Evolutionary conservation across 2,113 vertebrate species (phyloP).

Genomic region (Atherinomorus stipes): DNA sequence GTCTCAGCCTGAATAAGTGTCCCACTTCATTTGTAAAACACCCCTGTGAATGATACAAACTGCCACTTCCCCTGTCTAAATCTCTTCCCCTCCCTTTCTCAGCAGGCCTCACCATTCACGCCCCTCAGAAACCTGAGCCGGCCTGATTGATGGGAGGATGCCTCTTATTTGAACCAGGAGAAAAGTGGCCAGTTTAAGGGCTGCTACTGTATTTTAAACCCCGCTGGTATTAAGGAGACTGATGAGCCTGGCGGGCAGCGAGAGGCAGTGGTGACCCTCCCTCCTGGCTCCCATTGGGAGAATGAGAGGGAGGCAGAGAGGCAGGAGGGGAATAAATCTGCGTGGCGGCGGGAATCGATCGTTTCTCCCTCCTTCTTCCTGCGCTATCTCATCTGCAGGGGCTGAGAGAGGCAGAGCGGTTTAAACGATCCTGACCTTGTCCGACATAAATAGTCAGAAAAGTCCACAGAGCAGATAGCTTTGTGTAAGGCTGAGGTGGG

Average conservation of each 20-base stretch:
- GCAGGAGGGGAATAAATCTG: slow-evolving; percentile 77
- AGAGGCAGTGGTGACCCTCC: slow-evolving; percentile 18
- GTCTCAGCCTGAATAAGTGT: slow-evolving; percentile 41
- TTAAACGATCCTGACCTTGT: slow-evolving; percentile 88
- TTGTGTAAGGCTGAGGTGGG: slow-evolving; percentile 61
- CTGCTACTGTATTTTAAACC: slow-evolving; percentile 79
- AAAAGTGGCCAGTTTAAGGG: slow-evolving; percentile 80
- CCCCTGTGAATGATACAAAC: slow-evolving; percentile 48
- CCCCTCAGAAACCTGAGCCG: neutral
- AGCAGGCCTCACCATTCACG: slow-evolving; percentile 38
- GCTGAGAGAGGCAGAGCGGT: slow-evolving; percentile 78
- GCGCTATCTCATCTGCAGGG: slow-evolving; percentile 82
- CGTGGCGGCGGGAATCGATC: slow-evolving; percentile 78
- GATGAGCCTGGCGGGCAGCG: slow-evolving; percentile 56
- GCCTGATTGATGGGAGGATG: slow-evolving; percentile 73
- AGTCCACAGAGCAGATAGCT: slow-evolving; percentile 83
- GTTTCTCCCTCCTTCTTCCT: slow-evolving; percentile 63
- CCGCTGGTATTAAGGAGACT: slow-evolving; percentile 73
- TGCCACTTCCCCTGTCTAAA: slow-evolving; percentile 29
- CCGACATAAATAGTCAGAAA: slow-evolving; percentile 87
- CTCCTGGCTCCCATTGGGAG: slow-evolving; percentile 21
- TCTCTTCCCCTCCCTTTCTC: slow-evolving; percentile 19
- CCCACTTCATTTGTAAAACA: slow-evolving; percentile 57
- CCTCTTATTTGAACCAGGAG: slow-evolving; percentile 75
- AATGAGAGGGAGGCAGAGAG: slow-evolving; percentile 10